Base-by-base conservation (phyloP, 2,888 invertebrate species). In the Lordiphosa fenestrarum region DNA sequence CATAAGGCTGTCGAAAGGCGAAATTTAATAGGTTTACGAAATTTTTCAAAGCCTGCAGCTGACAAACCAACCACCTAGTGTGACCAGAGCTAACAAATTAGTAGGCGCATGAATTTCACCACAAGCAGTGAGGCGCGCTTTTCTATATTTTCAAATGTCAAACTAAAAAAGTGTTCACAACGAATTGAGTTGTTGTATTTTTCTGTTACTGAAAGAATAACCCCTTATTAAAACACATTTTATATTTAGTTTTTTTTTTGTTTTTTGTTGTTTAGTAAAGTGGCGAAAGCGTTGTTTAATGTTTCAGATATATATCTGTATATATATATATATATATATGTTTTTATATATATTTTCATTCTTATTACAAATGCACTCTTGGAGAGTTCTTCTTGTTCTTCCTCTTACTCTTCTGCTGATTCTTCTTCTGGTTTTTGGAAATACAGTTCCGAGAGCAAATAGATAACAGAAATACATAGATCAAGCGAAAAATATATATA, bases 361-460 rank as follows among this genome's bases (percentile, higher is more conserved):
- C 76, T 71, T 73, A 69, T 71, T 76, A 76, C 69, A 76, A 75
- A 73, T 69, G 63, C 64, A 80, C 76, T 76, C 76, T 80, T 76
- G 50, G 40, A 76, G 76, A 80, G 76, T 71, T 64, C 78, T 62
- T 76, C 65, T 60, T 41, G 30, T 36, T 61, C 9, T 55, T 40
- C 23, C 46, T 46, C 42, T 25, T 49, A 33, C 19, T 30, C 19
- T 15, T 63, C 48, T 47, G 19, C 19, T 15, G 42, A 23, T 56
- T 12, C n/a, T 46, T 39, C 7, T 36, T 46, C 41, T 35, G 51
- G 51, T 37, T 59, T 59, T 60, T 66, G 57, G 9, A 42, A 23
- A 33, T 41, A 33, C 41, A 41, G 25, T 25, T 40, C 48, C n/a
- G 57, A 35, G 59, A 53, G 50, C 58, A 76, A 56, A 53, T 70